A percentile compares a stretch with the other conserved stretches of the same genome.
Evolutionary conservation across 2,113 vertebrate genomes (phyloP).

Genomic region (Riparia riparia): DNA sequence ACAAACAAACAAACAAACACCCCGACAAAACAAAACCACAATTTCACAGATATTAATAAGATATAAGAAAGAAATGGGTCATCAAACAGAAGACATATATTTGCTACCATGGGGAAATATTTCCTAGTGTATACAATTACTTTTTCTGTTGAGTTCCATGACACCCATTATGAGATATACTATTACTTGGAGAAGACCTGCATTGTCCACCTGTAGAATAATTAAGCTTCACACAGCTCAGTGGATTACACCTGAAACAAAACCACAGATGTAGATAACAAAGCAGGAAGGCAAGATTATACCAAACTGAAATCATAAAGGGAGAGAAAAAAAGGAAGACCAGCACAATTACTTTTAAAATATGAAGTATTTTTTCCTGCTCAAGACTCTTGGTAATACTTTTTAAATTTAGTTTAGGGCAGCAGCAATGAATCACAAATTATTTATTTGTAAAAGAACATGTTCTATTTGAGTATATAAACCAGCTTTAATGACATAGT

Average conservation of each 20-base stretch:
- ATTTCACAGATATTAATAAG: not conserved
- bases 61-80: not conserved
- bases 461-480: not conserved
- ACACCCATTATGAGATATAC: not conserved
- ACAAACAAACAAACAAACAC: not conserved
- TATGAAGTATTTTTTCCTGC: not conserved
- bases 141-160: not conserved
- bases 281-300: not conserved
- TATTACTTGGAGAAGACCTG: not conserved
- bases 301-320: conserved; percentile 16
- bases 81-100: not conserved
- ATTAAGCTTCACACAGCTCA: conserved; percentile 10
- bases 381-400: not conserved
- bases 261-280: not conserved
- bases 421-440: not conserved
- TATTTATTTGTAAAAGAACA: not conserved
- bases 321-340: not conserved
- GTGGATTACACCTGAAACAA: not conserved
- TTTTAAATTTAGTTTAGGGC: not conserved
- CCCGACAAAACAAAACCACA: not conserved
- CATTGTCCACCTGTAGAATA: conserved; percentile 6
- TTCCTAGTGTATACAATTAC: not conserved
- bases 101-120: not conserved
- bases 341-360: not conserved
- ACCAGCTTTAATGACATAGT: not conserved